phyloP scores from a whole-genome alignment of 1,140 invertebrate genomes.

The Drosophila kikkawai region DNA sequence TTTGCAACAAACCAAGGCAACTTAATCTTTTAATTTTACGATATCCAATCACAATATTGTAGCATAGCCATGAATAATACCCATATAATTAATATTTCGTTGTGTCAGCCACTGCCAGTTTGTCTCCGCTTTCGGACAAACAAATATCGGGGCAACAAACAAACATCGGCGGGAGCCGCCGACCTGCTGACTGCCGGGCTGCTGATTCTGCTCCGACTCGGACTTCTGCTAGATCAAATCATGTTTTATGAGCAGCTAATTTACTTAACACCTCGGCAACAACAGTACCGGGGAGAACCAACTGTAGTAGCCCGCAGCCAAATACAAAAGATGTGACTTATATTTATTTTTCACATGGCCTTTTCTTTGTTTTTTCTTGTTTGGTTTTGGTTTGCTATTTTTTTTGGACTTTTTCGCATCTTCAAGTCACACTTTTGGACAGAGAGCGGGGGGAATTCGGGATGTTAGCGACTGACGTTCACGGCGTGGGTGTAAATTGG shows the following conservation, averaged over 20 bases:
- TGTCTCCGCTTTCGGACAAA: conserved; percentile 70
- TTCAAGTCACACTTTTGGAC: conserved; percentile 49
- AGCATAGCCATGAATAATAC: conserved; percentile 16
- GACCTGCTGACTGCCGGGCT: conserved; percentile 18
- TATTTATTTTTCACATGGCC: conserved; percentile 82
- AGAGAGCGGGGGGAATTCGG: neutral
- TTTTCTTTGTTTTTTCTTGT: conserved; percentile 51
- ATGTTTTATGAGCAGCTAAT: conserved; percentile 84
- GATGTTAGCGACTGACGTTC: conserved; percentile 27
- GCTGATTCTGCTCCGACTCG: conserved; percentile 51
- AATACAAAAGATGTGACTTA: conserved; percentile 59
- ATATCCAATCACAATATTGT: conserved; percentile 1
- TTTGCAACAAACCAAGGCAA: neutral
- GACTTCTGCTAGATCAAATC: conserved; percentile 72
- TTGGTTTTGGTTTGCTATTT: conserved; percentile 18
- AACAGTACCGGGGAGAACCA: conserved; percentile 48
- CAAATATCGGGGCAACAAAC: conserved; percentile 46
- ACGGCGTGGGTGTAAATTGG: conserved; percentile 79
- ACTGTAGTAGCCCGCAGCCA: conserved; percentile 59
- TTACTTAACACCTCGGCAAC: conserved; percentile 78
- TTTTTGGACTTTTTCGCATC: conserved; percentile 28
- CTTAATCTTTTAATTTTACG: neutral
- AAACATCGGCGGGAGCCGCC: conserved; percentile 25
- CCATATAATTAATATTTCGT: conserved; percentile 28
- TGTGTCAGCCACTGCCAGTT: conserved; percentile 64